phyloP scores from a whole-genome alignment of 2,888 invertebrate genomes.

The Galeruca laticollis region DNA sequence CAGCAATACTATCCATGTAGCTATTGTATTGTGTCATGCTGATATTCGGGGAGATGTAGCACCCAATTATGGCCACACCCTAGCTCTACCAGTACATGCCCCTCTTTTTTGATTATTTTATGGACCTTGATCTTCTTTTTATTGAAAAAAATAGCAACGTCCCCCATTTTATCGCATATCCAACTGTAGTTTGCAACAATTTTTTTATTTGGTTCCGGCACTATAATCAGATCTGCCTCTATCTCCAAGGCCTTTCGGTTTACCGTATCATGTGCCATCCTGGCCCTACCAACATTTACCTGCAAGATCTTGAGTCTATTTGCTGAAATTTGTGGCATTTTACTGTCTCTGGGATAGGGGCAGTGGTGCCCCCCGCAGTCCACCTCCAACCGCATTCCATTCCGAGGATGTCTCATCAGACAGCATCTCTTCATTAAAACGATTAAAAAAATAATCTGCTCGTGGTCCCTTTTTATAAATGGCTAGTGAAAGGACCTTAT shows the following conservation, averaged over 20 bases:
- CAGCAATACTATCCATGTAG: too few relatives aligned
- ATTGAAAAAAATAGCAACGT: background rate
- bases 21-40: too few relatives aligned
- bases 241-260: background rate
- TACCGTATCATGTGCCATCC: background rate
- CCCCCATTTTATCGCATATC: slow-evolving; percentile 6
- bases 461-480: too few relatives aligned
- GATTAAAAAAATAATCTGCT: too few relatives aligned
- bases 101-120: background rate
- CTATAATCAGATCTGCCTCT: background rate
- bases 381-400: too few relatives aligned
- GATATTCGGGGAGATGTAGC: background rate
- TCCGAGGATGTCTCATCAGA: too few relatives aligned
- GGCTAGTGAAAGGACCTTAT: too few relatives aligned
- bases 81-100: background rate
- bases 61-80: background rate
- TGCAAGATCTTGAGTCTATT: slow-evolving; percentile 4
- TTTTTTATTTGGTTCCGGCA: slow-evolving; percentile 14
- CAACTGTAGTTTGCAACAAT: background rate
- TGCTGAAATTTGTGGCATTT: too few relatives aligned
- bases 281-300: slow-evolving; percentile 3
- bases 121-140: background rate
- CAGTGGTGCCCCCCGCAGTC: too few relatives aligned
- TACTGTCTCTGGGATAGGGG: too few relatives aligned
- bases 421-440: too few relatives aligned